Conservation (phyloP, 2,113 vertebrate genomes). For the Tachuris rubrigastra region DNA sequence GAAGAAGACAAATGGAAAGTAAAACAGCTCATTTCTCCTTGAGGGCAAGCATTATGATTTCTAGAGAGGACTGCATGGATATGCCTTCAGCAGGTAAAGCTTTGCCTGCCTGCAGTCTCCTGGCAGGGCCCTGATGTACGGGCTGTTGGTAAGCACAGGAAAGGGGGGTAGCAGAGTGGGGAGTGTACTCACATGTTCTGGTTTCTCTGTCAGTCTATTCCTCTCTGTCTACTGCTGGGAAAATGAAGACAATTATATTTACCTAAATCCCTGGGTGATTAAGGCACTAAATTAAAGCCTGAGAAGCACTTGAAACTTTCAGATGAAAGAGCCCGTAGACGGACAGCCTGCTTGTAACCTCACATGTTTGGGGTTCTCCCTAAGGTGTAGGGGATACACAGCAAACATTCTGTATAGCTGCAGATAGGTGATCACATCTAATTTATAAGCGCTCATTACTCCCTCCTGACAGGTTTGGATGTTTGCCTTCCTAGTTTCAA, state of each 20-base stretch:
- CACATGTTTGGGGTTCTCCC: neutral
- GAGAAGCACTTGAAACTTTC: constrained; percentile 1
- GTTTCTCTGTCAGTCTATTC: constrained; percentile 21
- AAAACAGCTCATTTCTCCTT: constrained; percentile 14
- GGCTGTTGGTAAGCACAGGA: constrained; percentile 2
- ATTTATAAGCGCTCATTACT: constrained; percentile 53
- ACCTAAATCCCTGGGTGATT: constrained; percentile 24
- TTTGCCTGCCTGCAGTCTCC: neutral
- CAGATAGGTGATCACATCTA: constrained; percentile 55
- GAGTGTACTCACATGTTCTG: neutral
- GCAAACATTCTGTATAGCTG: constrained; percentile 2
- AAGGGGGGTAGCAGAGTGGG: neutral
- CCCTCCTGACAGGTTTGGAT: constrained; percentile 50
- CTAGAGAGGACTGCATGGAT: neutral
- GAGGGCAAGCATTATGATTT: neutral
- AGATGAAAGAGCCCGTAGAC: neutral
- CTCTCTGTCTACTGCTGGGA: neutral
- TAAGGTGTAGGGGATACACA: neutral
- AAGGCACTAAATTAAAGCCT: constrained; percentile 30
- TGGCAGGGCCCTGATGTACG: neutral
- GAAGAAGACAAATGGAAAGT: constrained; percentile 31
- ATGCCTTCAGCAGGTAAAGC: neutral
- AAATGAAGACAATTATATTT: constrained; percentile 41
- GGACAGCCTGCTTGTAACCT: neutral
- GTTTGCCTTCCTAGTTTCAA: constrained; percentile 45